These are phyloP conservation scores for Xestia ashworthii DNA, from an alignment of 2,888 invertebrate genomes.

Conservation along the genomic window DNA sequence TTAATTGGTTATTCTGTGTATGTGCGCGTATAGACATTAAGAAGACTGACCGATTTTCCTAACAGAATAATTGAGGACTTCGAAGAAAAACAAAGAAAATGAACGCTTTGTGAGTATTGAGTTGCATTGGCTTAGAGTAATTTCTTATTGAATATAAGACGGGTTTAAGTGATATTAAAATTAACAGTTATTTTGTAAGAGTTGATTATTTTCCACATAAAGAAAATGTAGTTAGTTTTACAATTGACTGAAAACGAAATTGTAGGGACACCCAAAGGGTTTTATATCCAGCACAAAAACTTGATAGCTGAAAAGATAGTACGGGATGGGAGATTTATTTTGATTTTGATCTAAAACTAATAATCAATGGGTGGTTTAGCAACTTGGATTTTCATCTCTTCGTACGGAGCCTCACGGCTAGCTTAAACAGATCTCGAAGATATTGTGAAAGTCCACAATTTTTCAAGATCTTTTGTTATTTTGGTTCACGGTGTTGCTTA, in stretches of 20 bases:
- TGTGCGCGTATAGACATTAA: background rate
- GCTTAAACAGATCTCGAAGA: background rate
- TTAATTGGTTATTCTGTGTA: background rate
- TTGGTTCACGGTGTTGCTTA: background rate
- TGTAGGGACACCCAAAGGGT: background rate
- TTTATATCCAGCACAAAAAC: background rate
- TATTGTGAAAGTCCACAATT: background rate
- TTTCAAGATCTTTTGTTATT: background rate
- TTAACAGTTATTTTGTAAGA: too few species aligned
- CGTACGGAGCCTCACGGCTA: background rate
- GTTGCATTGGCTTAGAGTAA: background rate
- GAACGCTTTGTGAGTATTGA: background rate
- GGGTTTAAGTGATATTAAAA: background rate
- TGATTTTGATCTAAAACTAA: too few species aligned
- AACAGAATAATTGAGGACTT: background rate
- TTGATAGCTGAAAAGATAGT: background rate
- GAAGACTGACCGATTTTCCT: background rate
- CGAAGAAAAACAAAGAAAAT: conserved; percentile 4
- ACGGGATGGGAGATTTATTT: background rate
- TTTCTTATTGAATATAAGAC: background rate
- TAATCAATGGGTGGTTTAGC: background rate
- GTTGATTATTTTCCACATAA: background rate
- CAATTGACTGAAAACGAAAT: background rate
- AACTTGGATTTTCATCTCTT: background rate
- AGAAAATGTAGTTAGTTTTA: background rate